Evolutionary conservation across 2,797 vertebrate genomes (phyloP).

Genomic region (Peromyscus aztecus): DNA sequence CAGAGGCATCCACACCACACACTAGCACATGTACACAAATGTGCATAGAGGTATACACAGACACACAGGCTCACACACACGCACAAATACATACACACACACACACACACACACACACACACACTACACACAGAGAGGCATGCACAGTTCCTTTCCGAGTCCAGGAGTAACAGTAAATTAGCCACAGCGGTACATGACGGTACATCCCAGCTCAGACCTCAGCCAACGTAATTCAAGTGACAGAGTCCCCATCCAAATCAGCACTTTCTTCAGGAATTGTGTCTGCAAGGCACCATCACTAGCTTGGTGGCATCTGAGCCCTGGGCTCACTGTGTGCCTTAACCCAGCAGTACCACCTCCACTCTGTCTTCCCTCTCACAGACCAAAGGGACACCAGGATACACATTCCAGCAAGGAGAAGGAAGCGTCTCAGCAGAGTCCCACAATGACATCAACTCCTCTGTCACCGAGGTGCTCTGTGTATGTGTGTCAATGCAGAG

Average conservation of each 20-base stretch:
- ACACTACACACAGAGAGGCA: not conserved
- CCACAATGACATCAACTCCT: not conserved
- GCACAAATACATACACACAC: not conserved
- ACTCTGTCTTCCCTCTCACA: not conserved
- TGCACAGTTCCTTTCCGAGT: not conserved
- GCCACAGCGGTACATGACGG: not conserved
- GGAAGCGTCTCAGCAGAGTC: not conserved
- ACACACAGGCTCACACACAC: not conserved
- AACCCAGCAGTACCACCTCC: not conserved
- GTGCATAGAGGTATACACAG: accelerated
- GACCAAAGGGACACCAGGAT: not conserved
- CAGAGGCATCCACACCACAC: not conserved
- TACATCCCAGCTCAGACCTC: not conserved
- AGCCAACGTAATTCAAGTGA: constrained; percentile 9
- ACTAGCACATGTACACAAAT: not conserved
- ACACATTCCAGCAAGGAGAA: not conserved
- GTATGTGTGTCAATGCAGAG: not conserved
- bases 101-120: accelerated
- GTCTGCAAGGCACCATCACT: not conserved
- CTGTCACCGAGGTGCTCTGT: not conserved
- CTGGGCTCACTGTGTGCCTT: not conserved
- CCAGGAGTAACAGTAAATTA: not conserved
- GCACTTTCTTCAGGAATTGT: not conserved
- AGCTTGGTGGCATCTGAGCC: not conserved
- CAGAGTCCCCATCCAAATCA: constrained; percentile 17